These are phyloP conservation scores for Pseudochaenichthys georgianus DNA, from an alignment of 2,797 vertebrate species.

Conservation along the genomic window DNA sequence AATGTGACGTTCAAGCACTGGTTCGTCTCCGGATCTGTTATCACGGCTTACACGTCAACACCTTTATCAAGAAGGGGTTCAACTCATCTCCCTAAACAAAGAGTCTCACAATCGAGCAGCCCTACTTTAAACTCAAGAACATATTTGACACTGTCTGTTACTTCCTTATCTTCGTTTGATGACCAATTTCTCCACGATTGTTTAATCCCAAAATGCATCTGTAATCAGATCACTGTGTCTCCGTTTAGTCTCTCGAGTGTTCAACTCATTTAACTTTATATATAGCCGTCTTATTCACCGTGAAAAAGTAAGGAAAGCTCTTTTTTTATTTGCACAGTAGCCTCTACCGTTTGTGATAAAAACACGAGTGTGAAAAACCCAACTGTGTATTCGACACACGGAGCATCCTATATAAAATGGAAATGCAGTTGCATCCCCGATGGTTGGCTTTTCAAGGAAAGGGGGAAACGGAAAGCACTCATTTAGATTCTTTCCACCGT, in stretches of 20 bases:
- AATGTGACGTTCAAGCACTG: neutral
- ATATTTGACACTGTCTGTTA: too few species aligned
- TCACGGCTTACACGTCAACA: constrained; percentile 34
- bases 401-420: too few species aligned
- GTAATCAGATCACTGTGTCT: neutral
- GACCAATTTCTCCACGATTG: neutral
- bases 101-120: constrained; percentile 15
- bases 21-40: neutral
- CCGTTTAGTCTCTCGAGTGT: too few species aligned
- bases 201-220: neutral
- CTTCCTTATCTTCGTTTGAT: neutral
- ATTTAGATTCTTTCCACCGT: too few species aligned
- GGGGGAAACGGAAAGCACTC: too few species aligned
- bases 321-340: neutral
- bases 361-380: too few species aligned
- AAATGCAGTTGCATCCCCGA: too few species aligned
- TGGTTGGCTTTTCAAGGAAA: too few species aligned
- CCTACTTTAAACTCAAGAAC: neutral
- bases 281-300: neutral
- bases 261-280: neutral
- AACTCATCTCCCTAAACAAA: constrained; percentile 34
- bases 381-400: too few species aligned
- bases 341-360: neutral
- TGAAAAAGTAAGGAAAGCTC: neutral
- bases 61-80: constrained; percentile 47